phyloP scores from a whole-genome alignment of 2,113 vertebrate genomes.

The Chlamydotis undulata region DNA sequence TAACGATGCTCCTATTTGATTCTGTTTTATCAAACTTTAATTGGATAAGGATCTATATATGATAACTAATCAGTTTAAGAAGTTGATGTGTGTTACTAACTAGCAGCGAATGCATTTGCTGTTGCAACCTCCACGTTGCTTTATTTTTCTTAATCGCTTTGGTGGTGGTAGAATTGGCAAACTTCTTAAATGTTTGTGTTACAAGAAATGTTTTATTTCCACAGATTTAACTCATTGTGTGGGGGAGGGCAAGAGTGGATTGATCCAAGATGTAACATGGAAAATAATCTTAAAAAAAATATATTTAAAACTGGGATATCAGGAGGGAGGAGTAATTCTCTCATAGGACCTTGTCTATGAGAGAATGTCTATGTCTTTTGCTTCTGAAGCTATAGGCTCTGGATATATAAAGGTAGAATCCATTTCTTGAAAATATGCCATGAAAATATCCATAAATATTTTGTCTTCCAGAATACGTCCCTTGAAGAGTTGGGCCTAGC shows the following conservation, averaged over 20 bases:
- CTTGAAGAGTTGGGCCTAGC: conserved; percentile 55
- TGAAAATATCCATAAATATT: conserved; percentile 48
- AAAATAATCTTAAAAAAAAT: background rate
- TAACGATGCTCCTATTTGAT: conserved; percentile 45
- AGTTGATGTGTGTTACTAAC: background rate
- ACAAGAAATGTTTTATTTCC: background rate
- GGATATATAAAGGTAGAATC: background rate
- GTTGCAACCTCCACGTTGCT: background rate
- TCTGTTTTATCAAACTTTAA: background rate
- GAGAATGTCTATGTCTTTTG: background rate
- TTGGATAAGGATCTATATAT: background rate
- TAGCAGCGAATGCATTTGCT: background rate
- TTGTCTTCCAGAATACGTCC: conserved; percentile 63
- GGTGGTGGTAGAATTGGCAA: background rate
- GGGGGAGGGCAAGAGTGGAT: background rate
- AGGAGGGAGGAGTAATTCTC: background rate
- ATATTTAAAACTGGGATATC: background rate
- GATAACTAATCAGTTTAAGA: background rate
- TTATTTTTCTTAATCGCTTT: background rate
- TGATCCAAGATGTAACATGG: background rate
- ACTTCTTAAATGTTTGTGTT: background rate
- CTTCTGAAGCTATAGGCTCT: conserved; percentile 3
- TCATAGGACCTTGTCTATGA: background rate
- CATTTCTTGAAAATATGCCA: background rate
- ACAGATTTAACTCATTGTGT: background rate